These are phyloP conservation scores for Brachirus orientalis DNA, from an alignment of 2,113 vertebrate genomes.

Conservation along the genomic window DNA sequence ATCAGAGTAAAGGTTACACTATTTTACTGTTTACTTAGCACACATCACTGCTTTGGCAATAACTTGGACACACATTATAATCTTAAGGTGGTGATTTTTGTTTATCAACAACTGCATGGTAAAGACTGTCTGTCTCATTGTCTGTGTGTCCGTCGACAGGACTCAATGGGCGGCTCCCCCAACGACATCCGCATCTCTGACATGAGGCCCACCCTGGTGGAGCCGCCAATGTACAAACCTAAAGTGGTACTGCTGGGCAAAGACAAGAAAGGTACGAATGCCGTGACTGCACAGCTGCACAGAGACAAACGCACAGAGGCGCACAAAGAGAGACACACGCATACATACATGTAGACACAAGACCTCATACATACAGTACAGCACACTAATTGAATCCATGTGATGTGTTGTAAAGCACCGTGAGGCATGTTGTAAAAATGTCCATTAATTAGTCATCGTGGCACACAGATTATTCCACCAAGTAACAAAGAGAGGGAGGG, in stretches of 20 bases:
- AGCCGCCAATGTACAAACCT: slow-evolving; percentile 96
- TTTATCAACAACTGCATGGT: no score
- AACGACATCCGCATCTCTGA: slow-evolving; percentile 98
- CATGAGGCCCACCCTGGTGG: slow-evolving; percentile 95
- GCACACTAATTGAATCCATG: background rate
- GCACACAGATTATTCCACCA: slow-evolving; percentile 45
- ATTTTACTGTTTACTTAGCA: no score
- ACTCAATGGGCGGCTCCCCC: slow-evolving; percentile 94
- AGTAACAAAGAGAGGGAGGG: background rate
- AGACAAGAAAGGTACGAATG: slow-evolving; percentile 94
- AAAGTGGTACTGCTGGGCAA: slow-evolving; percentile 98
- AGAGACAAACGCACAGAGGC: background rate
- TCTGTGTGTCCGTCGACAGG: slow-evolving; percentile 79
- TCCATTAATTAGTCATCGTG: slow-evolving; percentile 62
- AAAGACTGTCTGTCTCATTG: no score
- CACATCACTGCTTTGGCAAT: no score
- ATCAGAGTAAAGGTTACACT: no score
- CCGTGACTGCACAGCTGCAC: background rate
- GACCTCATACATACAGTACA: slow-evolving; percentile 30
- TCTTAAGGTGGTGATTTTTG: no score
- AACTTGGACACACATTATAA: no score
- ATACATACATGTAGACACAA: slow-evolving; percentile 1
- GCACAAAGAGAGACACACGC: no score
- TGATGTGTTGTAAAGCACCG: slow-evolving; percentile 35
- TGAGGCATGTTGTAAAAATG: slow-evolving; percentile 43